These are phyloP conservation scores for Albula glossodonta DNA, from an alignment of 2,113 vertebrate genomes.

Conservation along the genomic window DNA sequence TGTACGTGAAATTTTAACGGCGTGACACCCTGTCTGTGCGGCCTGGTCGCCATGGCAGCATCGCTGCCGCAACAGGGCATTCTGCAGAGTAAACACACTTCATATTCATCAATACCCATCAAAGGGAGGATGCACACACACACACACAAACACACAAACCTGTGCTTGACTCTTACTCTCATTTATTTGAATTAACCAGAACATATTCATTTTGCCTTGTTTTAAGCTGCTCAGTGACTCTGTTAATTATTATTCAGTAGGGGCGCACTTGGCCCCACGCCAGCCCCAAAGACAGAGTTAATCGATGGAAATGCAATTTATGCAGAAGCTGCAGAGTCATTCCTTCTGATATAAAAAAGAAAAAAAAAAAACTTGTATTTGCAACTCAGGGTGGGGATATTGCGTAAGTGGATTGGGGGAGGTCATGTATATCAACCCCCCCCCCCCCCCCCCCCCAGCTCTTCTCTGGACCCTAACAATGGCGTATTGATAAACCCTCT, in stretches of 20 bases:
- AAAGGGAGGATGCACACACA: conserved; percentile 46
- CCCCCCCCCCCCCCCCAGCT: background rate
- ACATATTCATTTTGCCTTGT: conserved; percentile 67
- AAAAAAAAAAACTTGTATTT: conserved; percentile 39
- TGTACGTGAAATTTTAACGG: conserved; percentile 64
- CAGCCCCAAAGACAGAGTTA: conserved; percentile 54
- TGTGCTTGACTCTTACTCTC: conserved; percentile 59
- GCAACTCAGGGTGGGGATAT: conserved; percentile 34
- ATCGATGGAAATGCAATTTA: conserved; percentile 46
- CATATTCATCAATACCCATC: conserved; percentile 67
- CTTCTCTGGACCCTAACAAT: background rate
- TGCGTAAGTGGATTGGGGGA: background rate
- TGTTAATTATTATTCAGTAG: conserved; percentile 58
- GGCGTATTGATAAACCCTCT: background rate
- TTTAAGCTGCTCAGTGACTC: conserved; percentile 42
- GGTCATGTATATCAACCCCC: background rate
- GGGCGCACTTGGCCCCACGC: conserved; percentile 44
- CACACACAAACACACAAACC: conserved; percentile 32
- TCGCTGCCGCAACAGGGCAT: conserved; percentile 54
- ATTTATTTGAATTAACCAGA: conserved; percentile 60
- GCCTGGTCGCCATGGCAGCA: conserved; percentile 54
- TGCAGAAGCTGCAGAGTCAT: conserved; percentile 55
- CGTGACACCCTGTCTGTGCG: conserved; percentile 52
- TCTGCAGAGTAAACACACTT: conserved; percentile 61
- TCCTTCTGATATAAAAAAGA: conserved; percentile 14